These are phyloP conservation scores for Manduca sexta DNA, from an alignment of 1,140 invertebrate genomes.

Conservation along the genomic window DNA sequence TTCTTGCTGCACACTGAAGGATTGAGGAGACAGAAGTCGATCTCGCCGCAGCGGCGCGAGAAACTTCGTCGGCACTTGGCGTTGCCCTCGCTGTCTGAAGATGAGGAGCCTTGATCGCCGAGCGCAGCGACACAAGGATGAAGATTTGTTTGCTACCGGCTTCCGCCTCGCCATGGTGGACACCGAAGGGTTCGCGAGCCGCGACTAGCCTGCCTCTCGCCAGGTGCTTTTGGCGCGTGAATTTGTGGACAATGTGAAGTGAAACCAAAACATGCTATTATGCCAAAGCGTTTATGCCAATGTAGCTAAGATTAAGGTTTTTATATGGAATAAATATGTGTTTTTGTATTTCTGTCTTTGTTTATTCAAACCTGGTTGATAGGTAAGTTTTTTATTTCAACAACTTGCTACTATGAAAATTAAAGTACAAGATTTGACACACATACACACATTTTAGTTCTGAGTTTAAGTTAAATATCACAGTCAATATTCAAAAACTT, in stretches of 20 bases:
- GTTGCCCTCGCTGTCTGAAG: constrained; percentile 60
- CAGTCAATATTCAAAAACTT: no score
- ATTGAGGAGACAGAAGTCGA: constrained; percentile 52
- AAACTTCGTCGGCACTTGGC: constrained; percentile 47
- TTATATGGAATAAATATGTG: constrained; percentile 13
- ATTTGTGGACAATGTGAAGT: constrained; percentile 17
- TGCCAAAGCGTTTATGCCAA: constrained; percentile 16
- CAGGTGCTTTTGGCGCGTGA: constrained; percentile 8
- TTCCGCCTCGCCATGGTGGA: constrained; percentile 2
- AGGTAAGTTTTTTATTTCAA: neutral
- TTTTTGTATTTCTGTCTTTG: constrained; percentile 10
- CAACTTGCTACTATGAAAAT: no score
- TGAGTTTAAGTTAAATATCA: no score
- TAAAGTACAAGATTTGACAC: no score
- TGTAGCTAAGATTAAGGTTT: constrained; percentile 11
- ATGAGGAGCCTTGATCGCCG: constrained; percentile 59
- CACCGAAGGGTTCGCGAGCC: neutral
- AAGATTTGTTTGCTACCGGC: constrained; percentile 34
- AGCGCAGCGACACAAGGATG: constrained; percentile 28
- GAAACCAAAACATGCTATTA: constrained; percentile 16
- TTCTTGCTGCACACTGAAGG: constrained; percentile 42
- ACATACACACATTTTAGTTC: no score
- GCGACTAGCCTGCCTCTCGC: constrained; percentile 9
- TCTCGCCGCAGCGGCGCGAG: constrained; percentile 52
- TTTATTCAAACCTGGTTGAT: neutral